These are phyloP conservation scores for Morone chrysops DNA, from an alignment of 2,113 vertebrate genomes.

Conservation along the genomic window DNA sequence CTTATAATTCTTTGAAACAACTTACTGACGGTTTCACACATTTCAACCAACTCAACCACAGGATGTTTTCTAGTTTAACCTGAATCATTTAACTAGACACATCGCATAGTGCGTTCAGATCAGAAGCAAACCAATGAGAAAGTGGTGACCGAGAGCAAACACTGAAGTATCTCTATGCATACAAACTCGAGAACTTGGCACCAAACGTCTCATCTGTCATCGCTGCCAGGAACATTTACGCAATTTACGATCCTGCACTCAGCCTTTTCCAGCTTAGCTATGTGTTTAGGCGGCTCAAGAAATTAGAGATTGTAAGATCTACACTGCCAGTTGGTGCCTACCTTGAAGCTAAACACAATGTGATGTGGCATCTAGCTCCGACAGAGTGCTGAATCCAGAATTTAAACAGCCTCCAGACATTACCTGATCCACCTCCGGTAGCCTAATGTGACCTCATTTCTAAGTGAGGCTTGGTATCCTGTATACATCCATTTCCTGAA, in stretches of 20 bases:
- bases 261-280: constrained; percentile 58
- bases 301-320: constrained; percentile 55
- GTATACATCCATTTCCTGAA: background rate
- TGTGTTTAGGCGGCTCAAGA: constrained; percentile 47
- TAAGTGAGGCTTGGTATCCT: constrained; percentile 7
- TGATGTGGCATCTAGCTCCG: constrained; percentile 43
- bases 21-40: background rate
- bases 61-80: background rate
- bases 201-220: constrained; percentile 68
- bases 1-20: background rate
- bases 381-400: constrained; percentile 31
- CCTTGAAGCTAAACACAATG: constrained; percentile 59
- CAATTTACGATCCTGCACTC: constrained; percentile 71
- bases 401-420: constrained; percentile 54
- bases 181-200: constrained; percentile 63
- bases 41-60: background rate
- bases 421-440: constrained; percentile 28
- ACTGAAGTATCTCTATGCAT: constrained; percentile 54
- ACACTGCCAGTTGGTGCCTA: constrained; percentile 36
- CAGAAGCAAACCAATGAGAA: background rate
- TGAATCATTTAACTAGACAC: background rate
- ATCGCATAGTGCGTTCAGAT: background rate
- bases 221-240: constrained; percentile 64
- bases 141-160: constrained; percentile 37
- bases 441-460: constrained; percentile 48